Base-by-base conservation (phyloP, 2,113 vertebrate genomes). In the cat (Felis catus) region DNA sequence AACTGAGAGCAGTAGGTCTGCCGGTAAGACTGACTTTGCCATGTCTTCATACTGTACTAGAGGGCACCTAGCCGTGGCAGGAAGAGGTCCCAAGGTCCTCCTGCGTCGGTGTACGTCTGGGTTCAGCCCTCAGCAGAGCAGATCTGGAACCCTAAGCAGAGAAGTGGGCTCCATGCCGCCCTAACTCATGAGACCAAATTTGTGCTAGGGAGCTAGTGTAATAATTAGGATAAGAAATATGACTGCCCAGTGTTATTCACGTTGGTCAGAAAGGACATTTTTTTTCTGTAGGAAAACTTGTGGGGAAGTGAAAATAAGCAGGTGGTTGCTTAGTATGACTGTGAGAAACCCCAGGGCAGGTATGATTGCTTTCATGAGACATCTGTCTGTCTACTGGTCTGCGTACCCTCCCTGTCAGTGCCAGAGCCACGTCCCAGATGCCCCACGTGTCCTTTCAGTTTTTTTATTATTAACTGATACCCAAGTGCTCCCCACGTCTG, bases 11-110 rank as follows among this genome's bases (percentile, higher is more conserved):
- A 21, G 41, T 21, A 48, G 31, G 5, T n/a, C 45, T 51, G 10
- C 63, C 29, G 16, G 0, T 51, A 7, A 51, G 41, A 31, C 48
- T 15, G 7, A 8, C 39, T 36, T 31, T 45, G 12, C 70, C n/a
- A 0, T 10, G 1, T 48, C 19, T 41, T 41, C 4, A 27, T 27
- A 27, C 45, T 13, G 3, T 1, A 51, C 33, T 31, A 0, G 36
- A 74, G 12, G 55, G 18, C 53, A n/a, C 7, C 0, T 14, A 5
- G 3, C 55, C 1, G 1, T 9, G 13, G 18, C 3, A n/a, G 70
- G 23, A 39, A 19, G 3, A 8, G 19, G n/a, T 41, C 66, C 70
- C 19, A 12, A 21, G 58, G 68, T 7, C n/a, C n/a, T 23, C 27
- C 73, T 23, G 21, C 13, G 8, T 68, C 39, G 55, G 21, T 51